Evolutionary conservation across 2,888 invertebrate genomes (phyloP).

Genomic region (Trachelus tabidus): DNA sequence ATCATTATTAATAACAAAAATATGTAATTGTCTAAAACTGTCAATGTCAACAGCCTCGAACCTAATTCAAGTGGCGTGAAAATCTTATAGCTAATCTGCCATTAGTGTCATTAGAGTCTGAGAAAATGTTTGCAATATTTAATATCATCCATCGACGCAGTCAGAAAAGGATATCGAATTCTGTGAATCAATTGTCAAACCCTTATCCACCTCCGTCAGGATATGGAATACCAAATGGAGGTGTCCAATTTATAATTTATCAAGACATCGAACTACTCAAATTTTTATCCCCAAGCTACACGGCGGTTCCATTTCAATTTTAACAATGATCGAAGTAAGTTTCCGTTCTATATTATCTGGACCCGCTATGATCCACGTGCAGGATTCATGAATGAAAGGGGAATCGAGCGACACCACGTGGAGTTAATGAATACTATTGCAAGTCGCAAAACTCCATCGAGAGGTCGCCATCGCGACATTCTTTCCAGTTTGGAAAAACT

Average conservation of each 20-base stretch:
- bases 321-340: neutral
- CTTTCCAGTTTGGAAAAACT: conserved; percentile 5
- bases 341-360: neutral
- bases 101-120: neutral
- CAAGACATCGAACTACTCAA: neutral
- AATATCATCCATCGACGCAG: neutral
- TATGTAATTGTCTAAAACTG: neutral
- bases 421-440: neutral
- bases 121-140: neutral
- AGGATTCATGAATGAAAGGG: neutral
- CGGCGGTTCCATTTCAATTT: neutral
- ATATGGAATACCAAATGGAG: neutral
- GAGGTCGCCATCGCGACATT: neutral
- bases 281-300: neutral
- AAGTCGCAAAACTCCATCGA: neutral
- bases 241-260: neutral
- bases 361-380: neutral
- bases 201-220: neutral
- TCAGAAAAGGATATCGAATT: neutral
- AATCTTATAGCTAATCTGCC: neutral
- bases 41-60: neutral
- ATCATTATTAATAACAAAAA: neutral
- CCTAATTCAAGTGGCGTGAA: neutral
- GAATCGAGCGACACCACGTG: neutral
- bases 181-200: neutral